Base-by-base conservation (phyloP, 53 echinoderm and acorn worm genomes). In the Holothuria scabra region DNA sequence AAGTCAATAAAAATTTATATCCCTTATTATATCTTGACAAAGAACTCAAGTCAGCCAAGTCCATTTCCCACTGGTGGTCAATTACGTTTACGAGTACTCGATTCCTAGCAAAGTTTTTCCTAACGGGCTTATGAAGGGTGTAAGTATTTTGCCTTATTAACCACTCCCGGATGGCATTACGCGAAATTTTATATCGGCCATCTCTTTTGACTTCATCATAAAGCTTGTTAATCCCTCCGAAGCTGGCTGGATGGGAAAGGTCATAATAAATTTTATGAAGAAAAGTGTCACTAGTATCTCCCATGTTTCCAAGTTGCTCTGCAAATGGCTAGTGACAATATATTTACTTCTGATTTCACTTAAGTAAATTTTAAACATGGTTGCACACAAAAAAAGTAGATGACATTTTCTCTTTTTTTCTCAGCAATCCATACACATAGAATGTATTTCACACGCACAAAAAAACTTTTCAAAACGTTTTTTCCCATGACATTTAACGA, bases 1-100 rank as follows among this genome's bases (percentile, higher is more conserved):
- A 88, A 69, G 88, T 91, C 70, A 91, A n/a, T 28, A 91, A 28
- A 71, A 80, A 91, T 32, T 65, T 84, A 34, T 49, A 80, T 2
- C 74, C 72, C 19, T 18, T 22, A 79, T 91, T 91, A 34, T 70
- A 79, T 1, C 65, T 29, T 3, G 82, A 46, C 8, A 91, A 2
- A n/a, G 71, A 67, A 5, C 64, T 21, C 13, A 88, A 11, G 25
- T 92, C 89, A 5, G 61, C 82, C 71, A 92, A 28, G 55, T 92
- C 92, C 32, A 90, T 32, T 64, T 93, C 84, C 61, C 71, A 83
- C 63, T 49, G 28, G 64, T 86, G 49, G 55, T 86, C 92, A 0
- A 82, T 74, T 10, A 44, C 83, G 59, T 63, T 69, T 12, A 62
- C 86, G 1, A 92, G 16, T 21, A 82, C 72, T 32, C 26, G 55